Conservation (phyloP, 2,888 invertebrate species). For the Athalia rosae region DNA sequence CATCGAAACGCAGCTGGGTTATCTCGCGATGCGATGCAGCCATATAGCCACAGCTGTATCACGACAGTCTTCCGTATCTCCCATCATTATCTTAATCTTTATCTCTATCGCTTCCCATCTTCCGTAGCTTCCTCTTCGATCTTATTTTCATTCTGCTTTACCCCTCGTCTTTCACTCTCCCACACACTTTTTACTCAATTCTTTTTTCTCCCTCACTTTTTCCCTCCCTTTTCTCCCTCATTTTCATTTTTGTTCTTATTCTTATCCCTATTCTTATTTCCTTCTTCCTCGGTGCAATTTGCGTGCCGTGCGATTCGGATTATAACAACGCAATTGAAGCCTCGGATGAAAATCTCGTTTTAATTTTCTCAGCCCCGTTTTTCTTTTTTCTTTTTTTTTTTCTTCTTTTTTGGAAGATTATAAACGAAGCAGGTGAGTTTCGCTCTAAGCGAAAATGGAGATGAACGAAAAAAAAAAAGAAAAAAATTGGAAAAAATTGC, state of each 20-base stretch:
- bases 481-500: not conserved
- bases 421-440: slow-evolving; percentile 13
- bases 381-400: too few relatives aligned
- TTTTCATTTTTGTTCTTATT: slow-evolving; percentile 48
- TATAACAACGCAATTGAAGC: slow-evolving; percentile 35
- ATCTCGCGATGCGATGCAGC: slow-evolving; percentile 44
- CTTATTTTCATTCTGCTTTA: slow-evolving; percentile 48
- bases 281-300: slow-evolving; percentile 22
- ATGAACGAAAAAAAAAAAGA: not conserved
- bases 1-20: slow-evolving; percentile 33
- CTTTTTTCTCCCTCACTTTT: slow-evolving; percentile 48
- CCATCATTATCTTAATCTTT: slow-evolving; percentile 46
- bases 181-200: slow-evolving; percentile 19
- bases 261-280: not conserved
- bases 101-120: slow-evolving; percentile 47
- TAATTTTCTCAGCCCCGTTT: slow-evolving; percentile 34
- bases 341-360: slow-evolving; percentile 34
- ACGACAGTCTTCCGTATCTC: slow-evolving; percentile 49
- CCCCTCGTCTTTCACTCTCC: slow-evolving; percentile 48
- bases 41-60: slow-evolving; percentile 50
- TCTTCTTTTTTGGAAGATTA: slow-evolving; percentile 16
- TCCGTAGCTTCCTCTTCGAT: slow-evolving; percentile 49
- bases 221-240: slow-evolving; percentile 47
- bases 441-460: slow-evolving; percentile 11
- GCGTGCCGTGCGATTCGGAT: slow-evolving; percentile 7